These are phyloP conservation scores for Isoperla grammatica DNA, from an alignment of 2,888 invertebrate genomes.

Conservation along the genomic window DNA sequence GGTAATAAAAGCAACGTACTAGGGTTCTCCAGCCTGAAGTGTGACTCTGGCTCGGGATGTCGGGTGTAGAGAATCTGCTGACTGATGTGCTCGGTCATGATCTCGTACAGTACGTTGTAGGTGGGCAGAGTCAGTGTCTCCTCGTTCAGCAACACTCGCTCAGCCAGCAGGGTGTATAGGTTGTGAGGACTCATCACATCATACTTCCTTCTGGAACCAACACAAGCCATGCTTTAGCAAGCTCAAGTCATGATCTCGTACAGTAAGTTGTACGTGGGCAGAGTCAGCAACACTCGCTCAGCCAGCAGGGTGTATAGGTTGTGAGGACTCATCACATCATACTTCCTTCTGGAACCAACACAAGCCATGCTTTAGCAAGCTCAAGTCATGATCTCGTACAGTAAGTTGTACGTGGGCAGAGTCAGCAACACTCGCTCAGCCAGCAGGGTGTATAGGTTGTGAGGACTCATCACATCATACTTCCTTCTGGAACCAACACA, in stretches of 20 bases:
- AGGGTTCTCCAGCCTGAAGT: slow-evolving; percentile 92
- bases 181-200: slow-evolving; percentile 99
- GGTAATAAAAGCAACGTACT: slow-evolving; percentile 60
- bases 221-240: background rate
- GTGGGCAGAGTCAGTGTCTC: slow-evolving; percentile 88
- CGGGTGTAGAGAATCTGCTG: slow-evolving; percentile 90
- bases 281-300: slow-evolving; percentile 82
- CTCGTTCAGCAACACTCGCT: slow-evolving; percentile 82
- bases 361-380: no score
- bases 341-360: slow-evolving; percentile 72
- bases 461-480: slow-evolving; percentile 98
- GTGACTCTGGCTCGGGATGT: slow-evolving; percentile 93
- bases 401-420: slow-evolving; percentile 94
- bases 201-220: slow-evolving; percentile 78
- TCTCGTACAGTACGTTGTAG: slow-evolving; percentile 98
- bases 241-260: slow-evolving; percentile 92
- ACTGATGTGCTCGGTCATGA: slow-evolving; percentile 95
- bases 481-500: slow-evolving; percentile 74
- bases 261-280: slow-evolving; percentile 96
- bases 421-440: slow-evolving; percentile 89
- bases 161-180: slow-evolving; percentile 92
- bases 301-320: slow-evolving; percentile 96
- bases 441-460: slow-evolving; percentile 95
- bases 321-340: slow-evolving; percentile 98
- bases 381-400: slow-evolving; percentile 97